phyloP scores from a whole-genome alignment of 2,113 vertebrate genomes.

The Plecotus auritus region DNA sequence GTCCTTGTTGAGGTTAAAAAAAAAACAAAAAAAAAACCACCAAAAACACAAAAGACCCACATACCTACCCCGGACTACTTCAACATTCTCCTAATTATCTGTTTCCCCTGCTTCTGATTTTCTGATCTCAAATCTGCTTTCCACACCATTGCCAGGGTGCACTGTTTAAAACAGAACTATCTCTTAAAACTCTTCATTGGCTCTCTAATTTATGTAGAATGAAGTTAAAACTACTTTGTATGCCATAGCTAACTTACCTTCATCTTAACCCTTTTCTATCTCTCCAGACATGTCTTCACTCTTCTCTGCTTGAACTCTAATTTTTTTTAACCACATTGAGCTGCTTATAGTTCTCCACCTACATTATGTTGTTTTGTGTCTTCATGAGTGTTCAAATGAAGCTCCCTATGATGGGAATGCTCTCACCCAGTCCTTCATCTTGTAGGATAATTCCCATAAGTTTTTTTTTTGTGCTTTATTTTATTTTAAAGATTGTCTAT shows the following conservation, averaged over 20 bases:
- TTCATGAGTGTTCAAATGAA: neutral
- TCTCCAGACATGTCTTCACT: neutral
- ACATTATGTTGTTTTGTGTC: neutral
- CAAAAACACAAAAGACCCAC: too few species aligned
- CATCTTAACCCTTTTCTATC: neutral
- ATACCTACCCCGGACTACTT: neutral
- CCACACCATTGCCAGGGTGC: rapidly evolving
- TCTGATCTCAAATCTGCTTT: neutral
- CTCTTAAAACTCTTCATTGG: neutral
- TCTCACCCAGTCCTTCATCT: neutral
- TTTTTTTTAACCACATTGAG: neutral
- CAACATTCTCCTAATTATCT: neutral
- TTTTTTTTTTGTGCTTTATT: too few species aligned
- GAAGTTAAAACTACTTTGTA: neutral
- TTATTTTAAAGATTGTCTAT: neutral
- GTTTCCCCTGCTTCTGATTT: neutral
- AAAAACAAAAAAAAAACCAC: too few species aligned
- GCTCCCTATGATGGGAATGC: neutral
- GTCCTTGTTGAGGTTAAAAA: neutral
- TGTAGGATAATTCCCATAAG: neutral
- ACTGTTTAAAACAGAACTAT: neutral
- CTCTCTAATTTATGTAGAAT: neutral
- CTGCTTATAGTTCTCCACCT: neutral
- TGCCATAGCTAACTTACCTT: neutral
- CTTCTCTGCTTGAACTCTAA: neutral